Conservation (phyloP, 2,888 invertebrate species). For the Dichetophora obliterata region DNA sequence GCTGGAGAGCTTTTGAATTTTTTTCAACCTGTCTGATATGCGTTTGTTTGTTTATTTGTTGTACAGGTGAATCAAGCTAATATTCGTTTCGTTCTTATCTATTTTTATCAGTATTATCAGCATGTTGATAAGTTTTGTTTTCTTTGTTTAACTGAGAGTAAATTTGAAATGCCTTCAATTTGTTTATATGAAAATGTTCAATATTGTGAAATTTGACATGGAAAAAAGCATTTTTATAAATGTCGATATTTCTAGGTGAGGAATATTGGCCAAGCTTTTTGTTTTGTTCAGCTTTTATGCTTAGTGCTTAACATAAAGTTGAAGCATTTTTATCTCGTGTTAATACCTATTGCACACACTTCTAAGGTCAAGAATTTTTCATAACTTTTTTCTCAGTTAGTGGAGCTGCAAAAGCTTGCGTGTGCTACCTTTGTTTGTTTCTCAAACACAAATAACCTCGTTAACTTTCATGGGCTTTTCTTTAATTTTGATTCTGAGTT, state of each 20-base stretch:
- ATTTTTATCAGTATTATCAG: slow-evolving; percentile 16
- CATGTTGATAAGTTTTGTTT: not conserved
- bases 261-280: not conserved
- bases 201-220: not conserved
- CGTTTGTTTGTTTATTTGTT: not conserved
- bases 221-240: not conserved
- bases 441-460: too few relatives aligned
- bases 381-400: too few relatives aligned
- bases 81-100: not conserved
- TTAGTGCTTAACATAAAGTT: too few relatives aligned
- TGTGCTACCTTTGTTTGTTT: too few relatives aligned
- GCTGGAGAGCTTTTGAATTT: not conserved
- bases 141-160: too few relatives aligned
- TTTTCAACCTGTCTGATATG: not conserved
- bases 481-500: too few relatives aligned
- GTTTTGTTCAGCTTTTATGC: not conserved
- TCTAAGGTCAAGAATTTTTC: too few relatives aligned
- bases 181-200: too few relatives aligned
- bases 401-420: too few relatives aligned
- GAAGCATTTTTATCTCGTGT: too few relatives aligned
- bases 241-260: not conserved
- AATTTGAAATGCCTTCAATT: not conserved
- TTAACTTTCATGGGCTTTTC: too few relatives aligned
- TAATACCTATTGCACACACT: too few relatives aligned
- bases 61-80: not conserved